Evolutionary conservation across 2,888 invertebrate species (phyloP), one percentile per base, ranked within the genome.

Genomic region (Tinea semifulvella): DNA sequence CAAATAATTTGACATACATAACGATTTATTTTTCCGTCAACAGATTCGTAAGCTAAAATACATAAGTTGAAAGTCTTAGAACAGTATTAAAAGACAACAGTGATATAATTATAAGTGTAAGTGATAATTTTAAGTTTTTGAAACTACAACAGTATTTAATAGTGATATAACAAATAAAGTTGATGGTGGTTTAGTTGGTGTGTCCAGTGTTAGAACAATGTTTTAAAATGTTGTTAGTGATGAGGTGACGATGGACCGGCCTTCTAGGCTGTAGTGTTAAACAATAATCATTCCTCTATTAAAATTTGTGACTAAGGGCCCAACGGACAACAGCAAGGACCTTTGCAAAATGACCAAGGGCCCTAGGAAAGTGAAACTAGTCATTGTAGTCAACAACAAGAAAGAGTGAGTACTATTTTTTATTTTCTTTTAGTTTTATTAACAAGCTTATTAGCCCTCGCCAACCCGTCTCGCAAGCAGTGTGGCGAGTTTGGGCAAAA

Each of bases 381-480:
- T 82, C 77, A 82, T 82, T 76, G 82, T 82, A 68, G 82, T 82
- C 70, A 82, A 82, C 76, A 82, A 81, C 73, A 82, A 82, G 66
- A 82, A 82, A 70, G 82, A 82, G 82, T 82, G 53, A 82, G 82
- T 81, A 79, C 52, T 49, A 19, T 2, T 26, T 46, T 42, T 31
- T 20, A 25, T 40, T 16, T 38, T 38, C 14, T 44, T 17, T 13
- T 11, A 3, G 3, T 35, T 14, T 35, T 35, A 3, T 13, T n/a
- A n/a, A n/a, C n/a, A n/a, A n/a, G n/a, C n/a, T n/a, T n/a, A n/a
- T n/a, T n/a, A n/a, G n/a, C n/a, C n/a, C n/a, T n/a, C n/a, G n/a
- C n/a, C n/a, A n/a, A n/a, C n/a, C n/a, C n/a, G n/a, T n/a, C n/a
- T n/a, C n/a, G n/a, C n/a, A n/a, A n/a, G n/a, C n/a, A n/a, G n/a